These are phyloP conservation scores for Remorina albescens DNA, from an alignment of 2,797 vertebrate species.

Conservation along the genomic window DNA sequence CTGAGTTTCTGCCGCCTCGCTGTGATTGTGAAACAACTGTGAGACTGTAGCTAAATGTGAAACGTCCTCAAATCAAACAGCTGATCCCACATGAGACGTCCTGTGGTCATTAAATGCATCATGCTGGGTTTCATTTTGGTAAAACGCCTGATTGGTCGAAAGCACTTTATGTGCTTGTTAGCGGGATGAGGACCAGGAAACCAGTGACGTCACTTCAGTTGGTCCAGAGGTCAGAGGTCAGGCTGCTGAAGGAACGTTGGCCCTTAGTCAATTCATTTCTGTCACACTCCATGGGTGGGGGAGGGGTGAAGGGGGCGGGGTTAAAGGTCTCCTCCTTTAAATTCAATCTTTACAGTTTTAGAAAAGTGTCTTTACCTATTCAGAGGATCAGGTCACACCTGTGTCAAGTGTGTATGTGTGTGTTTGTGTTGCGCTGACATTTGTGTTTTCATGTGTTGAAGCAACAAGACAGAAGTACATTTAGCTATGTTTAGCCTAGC, in stretches of 20 bases:
- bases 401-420: background rate
- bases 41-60: constrained; percentile 40
- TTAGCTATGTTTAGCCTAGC: constrained; percentile 27
- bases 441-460: constrained; percentile 25
- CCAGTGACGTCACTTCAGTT: too few species aligned
- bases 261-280: too few species aligned
- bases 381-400: background rate
- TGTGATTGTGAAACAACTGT: constrained; percentile 48
- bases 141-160: background rate
- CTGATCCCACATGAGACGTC: background rate
- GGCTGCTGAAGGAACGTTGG: too few species aligned
- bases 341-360: background rate
- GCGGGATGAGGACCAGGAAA: too few species aligned
- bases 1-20: constrained; percentile 17
- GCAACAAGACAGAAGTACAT: background rate
- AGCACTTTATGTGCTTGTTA: too few species aligned
- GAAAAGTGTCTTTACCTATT: constrained; percentile 18
- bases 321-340: background rate
- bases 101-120: constrained; percentile 24
- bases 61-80: background rate
- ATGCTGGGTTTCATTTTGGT: too few species aligned
- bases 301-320: too few species aligned
- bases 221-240: too few species aligned
- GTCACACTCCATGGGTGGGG: too few species aligned
- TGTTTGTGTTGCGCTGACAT: constrained; percentile 16